Evolutionary conservation across 2,113 vertebrate genomes (phyloP).

Genomic region (Rhegmatorhina hoffmannsi): DNA sequence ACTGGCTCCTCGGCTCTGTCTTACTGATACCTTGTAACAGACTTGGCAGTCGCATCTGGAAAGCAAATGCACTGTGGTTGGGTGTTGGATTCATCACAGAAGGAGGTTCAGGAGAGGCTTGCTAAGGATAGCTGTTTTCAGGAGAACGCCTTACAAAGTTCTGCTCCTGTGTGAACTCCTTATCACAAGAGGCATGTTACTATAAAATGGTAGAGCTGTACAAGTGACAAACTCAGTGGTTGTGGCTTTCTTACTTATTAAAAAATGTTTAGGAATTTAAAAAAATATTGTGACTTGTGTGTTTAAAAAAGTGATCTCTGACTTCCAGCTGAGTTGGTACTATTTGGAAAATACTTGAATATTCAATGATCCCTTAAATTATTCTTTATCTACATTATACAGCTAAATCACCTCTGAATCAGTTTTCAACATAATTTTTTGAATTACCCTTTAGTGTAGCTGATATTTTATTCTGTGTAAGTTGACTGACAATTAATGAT

Average conservation of each 20-base stretch:
- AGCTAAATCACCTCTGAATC: background rate
- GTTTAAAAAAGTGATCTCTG: background rate
- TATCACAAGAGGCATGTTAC: background rate
- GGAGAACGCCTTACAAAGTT: background rate
- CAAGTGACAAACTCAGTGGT: background rate
- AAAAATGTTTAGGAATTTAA: background rate
- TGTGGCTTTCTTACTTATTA: background rate
- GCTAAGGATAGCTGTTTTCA: background rate
- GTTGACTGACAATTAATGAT: conserved; percentile 28
- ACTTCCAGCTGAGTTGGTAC: background rate
- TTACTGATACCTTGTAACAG: background rate
- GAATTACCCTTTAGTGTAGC: background rate
- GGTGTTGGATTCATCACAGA: background rate
- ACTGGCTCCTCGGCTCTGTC: background rate
- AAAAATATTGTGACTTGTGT: background rate
- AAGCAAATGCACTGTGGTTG: background rate
- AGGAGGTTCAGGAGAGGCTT: background rate
- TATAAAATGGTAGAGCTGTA: background rate
- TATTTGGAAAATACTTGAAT: background rate
- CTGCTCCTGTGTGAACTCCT: background rate
- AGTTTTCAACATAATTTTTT: background rate
- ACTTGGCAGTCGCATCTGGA: background rate
- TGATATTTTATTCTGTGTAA: background rate
- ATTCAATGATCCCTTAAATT: background rate
- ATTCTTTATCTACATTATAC: background rate